Base-by-base conservation (phyloP, 2,113 vertebrate species). In the Antigone vipio region DNA sequence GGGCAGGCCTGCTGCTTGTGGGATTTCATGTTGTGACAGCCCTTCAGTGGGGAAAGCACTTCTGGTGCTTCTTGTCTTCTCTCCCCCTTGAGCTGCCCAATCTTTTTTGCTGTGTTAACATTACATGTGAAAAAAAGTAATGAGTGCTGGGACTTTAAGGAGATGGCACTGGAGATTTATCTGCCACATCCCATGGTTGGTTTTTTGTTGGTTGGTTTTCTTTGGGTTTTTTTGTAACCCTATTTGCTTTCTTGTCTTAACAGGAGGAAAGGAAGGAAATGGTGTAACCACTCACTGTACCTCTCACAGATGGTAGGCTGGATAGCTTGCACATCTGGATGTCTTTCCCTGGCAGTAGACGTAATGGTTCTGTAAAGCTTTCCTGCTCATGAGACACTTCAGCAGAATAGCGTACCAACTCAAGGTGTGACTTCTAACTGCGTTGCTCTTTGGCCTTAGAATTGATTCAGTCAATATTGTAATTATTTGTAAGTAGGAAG, bases 121-220 rank as follows among this genome's bases (percentile, higher is more conserved):
- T 44, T 47, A 16, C 3, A 3, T 9, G 35, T 44, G 44, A 56
- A 73, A 27, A 55, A 42, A 76, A 62, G 3, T 4, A 67, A 13
- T 40, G n/a, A 55, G 29, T 29, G 15, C 32, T 63, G n/a, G 21
- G 42, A 47, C 6, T 94, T 77, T 0, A 72, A 15, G 24, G n/a
- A 52, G 17, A 11, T 17, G 27, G 19, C 10, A 4, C 49, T 63
- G 20, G 53, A 60, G 26, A 6, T 42, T 15, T 58, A 42, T 77
- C 42, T 76, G 22, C 8, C 5, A 5, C 18, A 47, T 67, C 15
- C 29, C 22, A 0, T 66, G 6, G 29, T 20, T 45, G 2, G 40
- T 42, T 42, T 42, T 42, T 42, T 42, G 40, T 42, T 42, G 40
- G 40, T 44, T 44, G 44, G 44, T 44, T 44, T 44, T 44, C 26